Evolutionary conservation across 2,113 vertebrate species (phyloP).

Genomic region (Hydropotes inermis): DNA sequence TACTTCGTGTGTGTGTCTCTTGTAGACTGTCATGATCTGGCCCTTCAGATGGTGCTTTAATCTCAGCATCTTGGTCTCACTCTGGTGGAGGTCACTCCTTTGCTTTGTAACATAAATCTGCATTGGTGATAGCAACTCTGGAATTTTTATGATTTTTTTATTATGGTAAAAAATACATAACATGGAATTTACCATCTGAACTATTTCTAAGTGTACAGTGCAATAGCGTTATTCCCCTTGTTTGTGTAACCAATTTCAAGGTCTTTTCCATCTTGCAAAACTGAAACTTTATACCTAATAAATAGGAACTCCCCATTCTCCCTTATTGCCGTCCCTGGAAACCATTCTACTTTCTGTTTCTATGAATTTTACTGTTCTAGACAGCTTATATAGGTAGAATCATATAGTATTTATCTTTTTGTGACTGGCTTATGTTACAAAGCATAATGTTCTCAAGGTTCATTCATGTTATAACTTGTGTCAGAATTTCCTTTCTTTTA

Average conservation of each 20-base stretch:
- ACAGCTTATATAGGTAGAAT: not conserved
- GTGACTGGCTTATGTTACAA: not conserved
- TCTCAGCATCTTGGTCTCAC: conserved; percentile 68
- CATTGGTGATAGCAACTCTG: conserved; percentile 62
- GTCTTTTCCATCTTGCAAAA: not conserved
- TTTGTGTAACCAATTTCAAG: not conserved
- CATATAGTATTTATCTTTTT: not conserved
- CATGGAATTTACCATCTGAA: not conserved
- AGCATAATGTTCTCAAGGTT: not conserved
- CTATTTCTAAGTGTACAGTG: not conserved
- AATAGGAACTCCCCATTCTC: not conserved
- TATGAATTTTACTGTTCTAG: not conserved
- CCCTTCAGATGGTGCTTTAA: conserved; percentile 62
- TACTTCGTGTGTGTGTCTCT: not conserved
- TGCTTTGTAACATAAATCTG: conserved; percentile 46
- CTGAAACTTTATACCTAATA: not conserved
- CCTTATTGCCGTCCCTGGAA: not conserved
- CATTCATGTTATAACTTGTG: not conserved
- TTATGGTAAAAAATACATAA: not conserved
- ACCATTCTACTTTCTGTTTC: not conserved
- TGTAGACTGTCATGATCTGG: conserved; percentile 63
- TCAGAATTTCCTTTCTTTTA: not conserved
- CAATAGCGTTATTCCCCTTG: not conserved
- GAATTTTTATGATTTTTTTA: conserved; percentile 40
- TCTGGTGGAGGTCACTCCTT: conserved; percentile 63